These are phyloP conservation scores for Martes martes DNA, from an alignment of 2,113 vertebrate genomes.

Conservation along the genomic window DNA sequence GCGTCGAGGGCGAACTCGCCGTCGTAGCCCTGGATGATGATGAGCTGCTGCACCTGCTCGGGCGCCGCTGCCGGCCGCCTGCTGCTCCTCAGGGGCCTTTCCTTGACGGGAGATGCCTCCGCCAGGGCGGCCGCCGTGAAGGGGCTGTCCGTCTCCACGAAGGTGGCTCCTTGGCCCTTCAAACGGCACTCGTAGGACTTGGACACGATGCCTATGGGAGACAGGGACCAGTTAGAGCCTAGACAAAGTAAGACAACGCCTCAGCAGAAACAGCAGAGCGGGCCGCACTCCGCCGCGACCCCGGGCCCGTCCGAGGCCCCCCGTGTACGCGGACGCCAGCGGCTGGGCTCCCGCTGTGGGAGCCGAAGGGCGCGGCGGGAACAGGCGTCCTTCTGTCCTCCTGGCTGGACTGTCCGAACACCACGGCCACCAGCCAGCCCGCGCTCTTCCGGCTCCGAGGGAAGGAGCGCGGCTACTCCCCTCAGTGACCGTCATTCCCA, in stretches of 20 bases:
- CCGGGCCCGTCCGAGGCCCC: too few species aligned
- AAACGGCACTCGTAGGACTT: constrained; percentile 98
- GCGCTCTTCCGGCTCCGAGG: not conserved
- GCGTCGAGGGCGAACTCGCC: constrained; percentile 89
- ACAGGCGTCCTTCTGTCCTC: accelerated
- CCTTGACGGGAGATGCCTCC: constrained; percentile 78
- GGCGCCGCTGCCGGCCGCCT: constrained; percentile 64
- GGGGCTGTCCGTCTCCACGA: constrained; percentile 89
- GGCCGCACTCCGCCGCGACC: too few species aligned
- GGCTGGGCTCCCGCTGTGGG: not conserved
- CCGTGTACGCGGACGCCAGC: too few species aligned
- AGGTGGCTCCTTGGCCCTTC: constrained; percentile 95
- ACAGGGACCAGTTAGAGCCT: constrained; percentile 60
- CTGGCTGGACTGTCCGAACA: not conserved
- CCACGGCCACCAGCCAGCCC: not conserved
- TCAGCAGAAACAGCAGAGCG: too few species aligned
- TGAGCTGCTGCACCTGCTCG: constrained; percentile 92
- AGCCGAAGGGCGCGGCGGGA: accelerated
- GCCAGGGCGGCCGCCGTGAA: constrained; percentile 81
- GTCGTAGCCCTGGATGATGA: constrained; percentile 95
- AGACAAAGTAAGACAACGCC: not conserved
- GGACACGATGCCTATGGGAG: constrained; percentile 93
- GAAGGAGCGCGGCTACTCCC: accelerated
- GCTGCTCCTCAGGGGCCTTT: constrained; percentile 64
- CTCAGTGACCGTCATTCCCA: not conserved